Evolutionary conservation across 2,888 invertebrate species (phyloP).

Genomic region (Tetrapedia diversipes): DNA sequence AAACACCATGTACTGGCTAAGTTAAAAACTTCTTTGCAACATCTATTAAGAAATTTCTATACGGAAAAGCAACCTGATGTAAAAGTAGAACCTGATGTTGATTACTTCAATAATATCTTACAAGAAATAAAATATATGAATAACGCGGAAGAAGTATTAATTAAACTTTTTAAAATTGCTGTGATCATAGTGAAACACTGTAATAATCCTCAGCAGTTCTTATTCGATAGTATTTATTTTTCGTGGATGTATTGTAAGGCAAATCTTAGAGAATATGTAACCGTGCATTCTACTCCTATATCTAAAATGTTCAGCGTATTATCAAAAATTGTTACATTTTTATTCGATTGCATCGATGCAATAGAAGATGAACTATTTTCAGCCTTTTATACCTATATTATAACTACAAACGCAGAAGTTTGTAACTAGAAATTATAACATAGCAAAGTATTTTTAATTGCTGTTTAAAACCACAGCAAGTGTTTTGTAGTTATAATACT

Average conservation of each 20-base stretch:
- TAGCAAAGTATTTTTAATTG: no score
- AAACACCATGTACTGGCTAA: not conserved
- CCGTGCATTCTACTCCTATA: not conserved
- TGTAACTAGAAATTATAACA: not conserved
- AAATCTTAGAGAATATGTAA: constrained; percentile 11
- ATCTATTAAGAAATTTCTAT: not conserved
- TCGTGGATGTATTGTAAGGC: constrained; percentile 39
- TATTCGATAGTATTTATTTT: constrained; percentile 22
- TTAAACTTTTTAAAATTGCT: constrained; percentile 16
- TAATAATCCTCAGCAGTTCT: not conserved
- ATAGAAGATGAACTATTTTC: not conserved
- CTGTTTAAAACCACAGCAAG: no score
- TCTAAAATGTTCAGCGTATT: not conserved
- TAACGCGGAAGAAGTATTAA: not conserved
- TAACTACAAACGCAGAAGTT: not conserved
- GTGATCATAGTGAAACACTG: not conserved
- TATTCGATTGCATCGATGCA: not conserved
- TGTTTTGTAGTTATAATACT: no score
- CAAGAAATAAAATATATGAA: constrained; percentile 14
- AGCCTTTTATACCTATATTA: constrained; percentile 16
- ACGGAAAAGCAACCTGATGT: not conserved
- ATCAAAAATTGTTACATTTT: not conserved
- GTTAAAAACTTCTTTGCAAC: not conserved
- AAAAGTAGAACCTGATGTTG: not conserved
- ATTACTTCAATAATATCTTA: not conserved